Percentiles rank a stretch among this genome's conserved stretches.
phyloP scores from a whole-genome alignment of 2,888 invertebrate genomes.

The Nomada lathburiana region DNA sequence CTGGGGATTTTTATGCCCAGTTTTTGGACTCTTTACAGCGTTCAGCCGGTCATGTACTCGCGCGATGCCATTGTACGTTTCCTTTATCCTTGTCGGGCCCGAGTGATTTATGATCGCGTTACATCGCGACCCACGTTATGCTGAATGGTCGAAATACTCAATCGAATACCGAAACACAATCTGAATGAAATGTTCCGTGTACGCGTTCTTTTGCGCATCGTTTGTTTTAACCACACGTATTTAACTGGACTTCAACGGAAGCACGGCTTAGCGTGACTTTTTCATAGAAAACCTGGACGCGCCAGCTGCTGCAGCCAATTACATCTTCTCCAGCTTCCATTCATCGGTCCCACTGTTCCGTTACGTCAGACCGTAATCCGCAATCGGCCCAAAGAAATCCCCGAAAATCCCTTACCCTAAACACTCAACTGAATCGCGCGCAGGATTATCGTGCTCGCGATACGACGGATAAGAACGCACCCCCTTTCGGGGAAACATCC shows the following conservation, averaged over 20 bases:
- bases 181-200: too few species aligned
- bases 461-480: neutral
- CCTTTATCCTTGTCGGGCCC: slow-evolving; percentile 27
- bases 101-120: slow-evolving; percentile 30
- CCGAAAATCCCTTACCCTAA: neutral
- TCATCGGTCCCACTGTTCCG: too few species aligned
- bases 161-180: slow-evolving; percentile 8
- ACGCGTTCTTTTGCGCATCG: too few species aligned
- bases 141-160: slow-evolving; percentile 21
- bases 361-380: too few species aligned
- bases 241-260: too few species aligned
- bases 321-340: too few species aligned
- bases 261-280: too few species aligned
- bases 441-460: neutral
- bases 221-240: too few species aligned
- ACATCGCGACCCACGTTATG: slow-evolving; percentile 11
- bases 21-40: slow-evolving; percentile 50
- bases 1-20: slow-evolving; percentile 43
- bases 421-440: neutral
- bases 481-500: neutral
- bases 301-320: too few species aligned
- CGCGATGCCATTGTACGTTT: slow-evolving; percentile 45
- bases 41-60: slow-evolving; percentile 49
- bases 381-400: neutral
- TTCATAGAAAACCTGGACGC: too few species aligned